phyloP scores from a whole-genome alignment of 2,113 vertebrate genomes.

The Ahaetulla prasina region DNA sequence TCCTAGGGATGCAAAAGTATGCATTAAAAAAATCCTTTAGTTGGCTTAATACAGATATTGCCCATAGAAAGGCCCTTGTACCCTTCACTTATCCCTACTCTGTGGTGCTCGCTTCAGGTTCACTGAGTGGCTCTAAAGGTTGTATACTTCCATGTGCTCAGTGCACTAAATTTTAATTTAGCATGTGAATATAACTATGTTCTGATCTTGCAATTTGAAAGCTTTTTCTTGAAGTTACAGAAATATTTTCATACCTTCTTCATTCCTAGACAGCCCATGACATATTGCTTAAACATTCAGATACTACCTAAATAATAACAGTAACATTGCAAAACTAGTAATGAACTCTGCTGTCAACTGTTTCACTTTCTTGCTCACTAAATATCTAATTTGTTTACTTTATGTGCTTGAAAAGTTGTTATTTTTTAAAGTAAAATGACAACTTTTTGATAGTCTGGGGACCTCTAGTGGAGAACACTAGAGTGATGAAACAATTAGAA shows the following conservation, averaged over 20 bases:
- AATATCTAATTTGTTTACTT: background rate
- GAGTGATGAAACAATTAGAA: background rate
- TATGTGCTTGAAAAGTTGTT: no score
- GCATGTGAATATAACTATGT: background rate
- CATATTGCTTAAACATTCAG: background rate
- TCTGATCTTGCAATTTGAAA: background rate
- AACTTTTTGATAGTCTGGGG: background rate
- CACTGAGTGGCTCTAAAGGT: background rate
- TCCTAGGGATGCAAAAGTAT: background rate
- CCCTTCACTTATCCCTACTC: background rate
- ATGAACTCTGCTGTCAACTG: background rate
- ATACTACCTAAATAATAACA: background rate
- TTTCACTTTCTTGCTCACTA: background rate
- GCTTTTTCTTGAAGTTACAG: background rate
- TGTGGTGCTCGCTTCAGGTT: background rate
- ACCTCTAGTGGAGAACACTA: constrained; percentile 29
- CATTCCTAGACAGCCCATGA: background rate
- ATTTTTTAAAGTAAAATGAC: background rate
- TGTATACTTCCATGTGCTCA: background rate
- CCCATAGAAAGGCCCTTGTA: background rate
- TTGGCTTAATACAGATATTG: background rate
- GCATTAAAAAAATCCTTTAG: background rate
- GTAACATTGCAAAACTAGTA: background rate
- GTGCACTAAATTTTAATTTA: background rate
- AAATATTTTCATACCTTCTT: background rate